Base-by-base conservation (phyloP, 2,888 invertebrate species). In the Cosmia pyralina region DNA sequence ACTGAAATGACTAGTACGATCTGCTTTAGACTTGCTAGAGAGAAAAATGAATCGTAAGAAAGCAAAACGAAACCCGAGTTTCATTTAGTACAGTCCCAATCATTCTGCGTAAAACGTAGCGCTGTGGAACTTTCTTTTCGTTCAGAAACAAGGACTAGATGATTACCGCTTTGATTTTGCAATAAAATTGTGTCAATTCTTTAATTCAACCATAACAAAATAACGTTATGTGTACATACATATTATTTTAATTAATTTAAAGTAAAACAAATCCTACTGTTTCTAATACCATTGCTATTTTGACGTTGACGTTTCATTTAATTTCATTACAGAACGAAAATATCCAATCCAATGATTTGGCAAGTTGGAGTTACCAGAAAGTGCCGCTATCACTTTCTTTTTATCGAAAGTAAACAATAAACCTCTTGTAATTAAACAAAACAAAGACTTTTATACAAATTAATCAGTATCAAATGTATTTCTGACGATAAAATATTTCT, bases 321-420 rank as follows among this genome's bases (percentile, higher is more conserved):
- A 57, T 84, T 52, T 11, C 0, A 57, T 84, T 88, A 75, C 84
- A 48, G 85, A 86, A 88, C 88, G 84, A 77, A 75, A 72, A 60
- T 66, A 59, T 72, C 72, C 82, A 92, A 59, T 72, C 72, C 82
- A 92, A 90, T 92, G 93, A 93, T 93, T 93, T 93, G 92, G 93
- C 93, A 93, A 90, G 85, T 90, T 91, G 80, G 28, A 46, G 73
- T 48, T 72, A 8, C 72, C 71, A 80, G 87, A 87, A 87, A 88
- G 67, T 79, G 72, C 53, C 60, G 17, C 34, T 70, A 77, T 34
- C 62, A 81, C 83, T 87, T 88, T 87, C 85, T 87, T 83, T 78
- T 34, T 64, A 69, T 8, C 62, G 57, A 84, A 86, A 84, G 79
- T 81, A 84, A 84, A 87, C 82, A 85, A 78, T 75, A 74, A 68